Evolutionary conservation across 1,140 invertebrate genomes (phyloP).

Genomic region (Acromyrmex heyeri): DNA sequence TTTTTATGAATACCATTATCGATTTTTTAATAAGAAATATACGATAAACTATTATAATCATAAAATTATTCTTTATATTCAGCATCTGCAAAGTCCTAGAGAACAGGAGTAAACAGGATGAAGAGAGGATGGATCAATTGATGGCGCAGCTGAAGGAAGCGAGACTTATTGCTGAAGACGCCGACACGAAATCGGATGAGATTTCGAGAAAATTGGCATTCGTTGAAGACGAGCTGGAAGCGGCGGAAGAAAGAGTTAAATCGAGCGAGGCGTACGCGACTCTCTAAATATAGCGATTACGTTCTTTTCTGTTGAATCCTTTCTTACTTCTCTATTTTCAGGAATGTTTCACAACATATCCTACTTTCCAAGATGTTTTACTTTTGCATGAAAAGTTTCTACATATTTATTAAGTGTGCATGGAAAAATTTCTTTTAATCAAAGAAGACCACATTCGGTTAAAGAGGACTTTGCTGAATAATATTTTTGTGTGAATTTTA

Average conservation of each 20-base stretch:
- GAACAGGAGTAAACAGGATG: constrained; percentile 91
- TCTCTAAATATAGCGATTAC: constrained; percentile 48
- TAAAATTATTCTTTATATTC: constrained; percentile 56
- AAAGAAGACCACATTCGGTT: too few species aligned
- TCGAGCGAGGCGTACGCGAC: constrained; percentile 91
- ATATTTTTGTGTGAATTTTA: too few species aligned
- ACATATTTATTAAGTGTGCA: background rate
- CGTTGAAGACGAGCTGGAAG: constrained; percentile 95
- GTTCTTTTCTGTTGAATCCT: constrained; percentile 35
- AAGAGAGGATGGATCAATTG: constrained; percentile 91
- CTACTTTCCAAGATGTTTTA: background rate
- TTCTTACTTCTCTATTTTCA: constrained; percentile 37
- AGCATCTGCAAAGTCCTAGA: constrained; percentile 93
- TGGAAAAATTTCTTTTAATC: too few species aligned
- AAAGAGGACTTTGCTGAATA: too few species aligned
- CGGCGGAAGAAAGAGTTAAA: constrained; percentile 94
- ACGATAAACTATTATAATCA: background rate
- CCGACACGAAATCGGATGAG: constrained; percentile 93
- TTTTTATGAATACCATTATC: background rate
- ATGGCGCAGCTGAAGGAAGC: constrained; percentile 92
- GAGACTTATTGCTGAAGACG: constrained; percentile 92
- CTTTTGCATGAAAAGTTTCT: background rate
- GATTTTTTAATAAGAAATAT: background rate
- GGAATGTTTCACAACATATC: background rate
- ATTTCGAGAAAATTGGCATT: constrained; percentile 95